phyloP scores from a whole-genome alignment of 1,140 invertebrate genomes.

The Cryptotermes secundus region DNA sequence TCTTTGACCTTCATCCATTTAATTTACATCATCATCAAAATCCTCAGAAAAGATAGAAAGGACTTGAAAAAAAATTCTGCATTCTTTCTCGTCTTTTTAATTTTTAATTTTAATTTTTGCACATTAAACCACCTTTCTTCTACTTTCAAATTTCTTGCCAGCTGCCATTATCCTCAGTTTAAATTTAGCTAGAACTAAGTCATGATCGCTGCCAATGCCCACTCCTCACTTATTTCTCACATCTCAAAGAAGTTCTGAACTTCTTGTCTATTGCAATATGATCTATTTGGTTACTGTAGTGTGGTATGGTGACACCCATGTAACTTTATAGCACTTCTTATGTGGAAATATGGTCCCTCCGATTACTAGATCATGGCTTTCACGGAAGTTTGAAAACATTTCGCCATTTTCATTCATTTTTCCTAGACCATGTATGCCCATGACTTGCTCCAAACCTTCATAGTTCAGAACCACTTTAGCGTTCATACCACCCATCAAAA shows the following conservation, averaged over 20 bases:
- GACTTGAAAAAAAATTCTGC: too few relatives aligned
- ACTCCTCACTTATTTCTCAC: neutral
- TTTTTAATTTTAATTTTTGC: too few relatives aligned
- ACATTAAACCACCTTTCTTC: too few relatives aligned
- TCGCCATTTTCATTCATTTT: neutral
- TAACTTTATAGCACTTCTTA: neutral
- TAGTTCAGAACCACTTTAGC: neutral
- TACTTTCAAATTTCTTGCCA: too few relatives aligned
- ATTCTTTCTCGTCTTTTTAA: too few relatives aligned
- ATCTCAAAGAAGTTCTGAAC: neutral
- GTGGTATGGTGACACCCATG: neutral
- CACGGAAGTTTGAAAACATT: neutral
- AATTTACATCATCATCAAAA: too few relatives aligned
- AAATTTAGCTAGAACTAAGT: too few relatives aligned
- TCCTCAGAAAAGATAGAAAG: too few relatives aligned
- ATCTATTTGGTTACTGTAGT: neutral
- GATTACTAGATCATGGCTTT: neutral
- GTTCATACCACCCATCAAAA: neutral
- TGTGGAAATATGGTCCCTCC: neutral
- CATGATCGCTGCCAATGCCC: too few relatives aligned
- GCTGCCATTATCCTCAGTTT: too few relatives aligned
- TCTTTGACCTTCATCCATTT: too few relatives aligned
- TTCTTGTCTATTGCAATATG: neutral
- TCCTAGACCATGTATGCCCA: neutral
- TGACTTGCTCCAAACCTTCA: neutral